A percentile compares a stretch with the other conserved stretches of the same genome.
Evolutionary conservation across 2,113 vertebrate genomes (phyloP).

Genomic region (Halichoerus grypus): DNA sequence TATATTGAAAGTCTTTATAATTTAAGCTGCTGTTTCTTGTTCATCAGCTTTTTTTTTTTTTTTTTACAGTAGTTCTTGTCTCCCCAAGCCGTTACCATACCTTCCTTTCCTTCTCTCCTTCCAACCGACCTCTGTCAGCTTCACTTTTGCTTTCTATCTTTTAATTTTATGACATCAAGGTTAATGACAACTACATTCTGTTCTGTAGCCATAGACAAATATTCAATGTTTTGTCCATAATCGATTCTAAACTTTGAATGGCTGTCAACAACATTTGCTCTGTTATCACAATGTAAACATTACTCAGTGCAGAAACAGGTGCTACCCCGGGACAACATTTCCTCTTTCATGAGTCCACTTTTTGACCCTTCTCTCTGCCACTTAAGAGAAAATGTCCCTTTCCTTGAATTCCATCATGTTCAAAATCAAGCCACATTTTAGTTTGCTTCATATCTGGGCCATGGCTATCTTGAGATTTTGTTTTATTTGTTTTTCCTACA

Average conservation of each 20-base stretch:
- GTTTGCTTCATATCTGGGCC: constrained; percentile 1
- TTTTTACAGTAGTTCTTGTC: not conserved
- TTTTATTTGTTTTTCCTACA: not conserved
- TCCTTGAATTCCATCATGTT: constrained; percentile 37
- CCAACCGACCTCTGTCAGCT: not conserved
- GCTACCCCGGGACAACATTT: not conserved
- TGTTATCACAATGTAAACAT: constrained; percentile 27
- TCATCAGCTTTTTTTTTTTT: not conserved
- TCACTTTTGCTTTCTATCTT: constrained; percentile 45
- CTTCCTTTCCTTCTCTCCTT: not conserved
- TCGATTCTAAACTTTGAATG: constrained; percentile 30
- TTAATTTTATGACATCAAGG: constrained; percentile 4
- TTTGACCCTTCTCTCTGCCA: not conserved
- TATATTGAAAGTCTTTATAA: not conserved
- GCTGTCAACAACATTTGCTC: constrained; percentile 22
- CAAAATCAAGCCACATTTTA: constrained; percentile 10
- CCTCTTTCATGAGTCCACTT: constrained; percentile 17
- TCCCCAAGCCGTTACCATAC: not conserved
- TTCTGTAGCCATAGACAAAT: constrained; percentile 39
- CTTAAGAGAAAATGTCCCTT: not conserved
- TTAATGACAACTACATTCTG: not conserved
- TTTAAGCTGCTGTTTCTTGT: not conserved
- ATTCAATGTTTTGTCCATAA: constrained; percentile 1
- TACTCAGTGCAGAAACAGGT: not conserved
- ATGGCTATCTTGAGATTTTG: not conserved